phyloP scores from a whole-genome alignment of 2,113 vertebrate species.

The Chascanopsetta lugubris region DNA sequence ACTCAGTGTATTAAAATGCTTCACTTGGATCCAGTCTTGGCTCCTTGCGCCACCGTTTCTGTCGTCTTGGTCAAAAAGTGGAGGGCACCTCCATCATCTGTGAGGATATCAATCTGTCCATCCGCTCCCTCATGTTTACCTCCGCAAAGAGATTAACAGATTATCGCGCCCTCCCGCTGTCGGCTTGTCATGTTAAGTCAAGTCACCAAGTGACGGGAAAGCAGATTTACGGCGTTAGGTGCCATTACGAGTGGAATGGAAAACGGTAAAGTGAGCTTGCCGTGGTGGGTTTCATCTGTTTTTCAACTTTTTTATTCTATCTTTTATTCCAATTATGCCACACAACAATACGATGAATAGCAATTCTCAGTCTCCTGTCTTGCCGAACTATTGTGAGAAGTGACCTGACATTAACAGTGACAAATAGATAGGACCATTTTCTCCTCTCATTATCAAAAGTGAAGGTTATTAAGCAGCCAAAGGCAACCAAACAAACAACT shows the following conservation, averaged over 20 bases:
- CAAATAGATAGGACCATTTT: not conserved
- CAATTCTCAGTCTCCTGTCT: not conserved
- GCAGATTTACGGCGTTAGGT: slow-evolving; percentile 18
- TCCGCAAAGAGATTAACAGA: slow-evolving; percentile 52
- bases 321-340: not conserved
- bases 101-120: slow-evolving; percentile 45
- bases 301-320: accelerated
- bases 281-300: not conserved
- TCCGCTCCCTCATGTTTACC: slow-evolving; percentile 31
- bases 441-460: not conserved
- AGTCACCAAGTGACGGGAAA: slow-evolving; percentile 33
- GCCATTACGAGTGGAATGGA: slow-evolving; percentile 1
- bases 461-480: not conserved
- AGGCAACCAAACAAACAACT: not conserved
- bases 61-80: slow-evolving; percentile 29
- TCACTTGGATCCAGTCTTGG: slow-evolving; percentile 45
- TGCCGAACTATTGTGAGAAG: not conserved
- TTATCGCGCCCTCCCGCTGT: slow-evolving; percentile 37
- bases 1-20: slow-evolving; percentile 49
- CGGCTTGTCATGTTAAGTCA: slow-evolving; percentile 54
- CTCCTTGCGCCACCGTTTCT: slow-evolving; percentile 20
- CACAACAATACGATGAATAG: not conserved
- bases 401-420: not conserved
- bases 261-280: slow-evolving; percentile 4
- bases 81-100: slow-evolving; percentile 47